phyloP scores from a whole-genome alignment of 2,113 vertebrate genomes.

The Mormyrus iriodes region DNA sequence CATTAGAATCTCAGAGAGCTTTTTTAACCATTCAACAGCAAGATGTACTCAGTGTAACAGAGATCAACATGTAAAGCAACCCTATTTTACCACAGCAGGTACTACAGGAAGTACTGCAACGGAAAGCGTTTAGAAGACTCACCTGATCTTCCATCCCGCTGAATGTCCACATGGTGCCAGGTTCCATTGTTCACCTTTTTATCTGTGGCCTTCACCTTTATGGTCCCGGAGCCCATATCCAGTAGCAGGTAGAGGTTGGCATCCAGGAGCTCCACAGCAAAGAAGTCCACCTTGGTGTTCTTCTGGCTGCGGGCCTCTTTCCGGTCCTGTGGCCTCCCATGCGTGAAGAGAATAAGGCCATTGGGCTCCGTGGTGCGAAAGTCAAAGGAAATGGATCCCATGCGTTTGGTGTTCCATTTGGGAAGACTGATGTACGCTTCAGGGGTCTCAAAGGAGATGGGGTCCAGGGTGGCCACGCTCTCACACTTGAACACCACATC shows the following conservation, averaged over 20 bases:
- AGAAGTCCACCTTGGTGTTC: conserved; percentile 96
- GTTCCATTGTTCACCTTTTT: conserved; percentile 90
- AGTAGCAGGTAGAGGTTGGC: conserved; percentile 86
- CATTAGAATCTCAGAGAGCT: background rate
- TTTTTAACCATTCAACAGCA: background rate
- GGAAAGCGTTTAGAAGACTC: conserved; percentile 22
- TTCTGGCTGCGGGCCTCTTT: conserved; percentile 81
- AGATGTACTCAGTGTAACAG: background rate
- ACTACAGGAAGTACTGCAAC: background rate
- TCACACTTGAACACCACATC: conserved; percentile 92
- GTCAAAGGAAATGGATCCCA: conserved; percentile 95
- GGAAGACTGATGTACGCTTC: conserved; percentile 89
- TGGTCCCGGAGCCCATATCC: conserved; percentile 95
- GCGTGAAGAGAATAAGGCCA: conserved; percentile 91
- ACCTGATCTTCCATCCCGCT: conserved; percentile 94
- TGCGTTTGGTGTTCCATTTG: conserved; percentile 96
- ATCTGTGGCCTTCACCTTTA: conserved; percentile 93
- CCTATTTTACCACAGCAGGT: background rate
- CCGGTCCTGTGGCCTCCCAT: conserved; percentile 84
- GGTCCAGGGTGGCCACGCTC: conserved; percentile 90
- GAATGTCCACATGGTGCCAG: conserved; percentile 98
- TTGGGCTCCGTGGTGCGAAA: conserved; percentile 93
- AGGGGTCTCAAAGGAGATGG: conserved; percentile 91
- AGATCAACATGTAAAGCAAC: background rate
- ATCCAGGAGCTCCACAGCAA: conserved; percentile 89